Evolutionary conservation across 2,113 vertebrate genomes (phyloP), one percentile per base, ranked within the genome.

Genomic region (Poecile atricapillus): DNA sequence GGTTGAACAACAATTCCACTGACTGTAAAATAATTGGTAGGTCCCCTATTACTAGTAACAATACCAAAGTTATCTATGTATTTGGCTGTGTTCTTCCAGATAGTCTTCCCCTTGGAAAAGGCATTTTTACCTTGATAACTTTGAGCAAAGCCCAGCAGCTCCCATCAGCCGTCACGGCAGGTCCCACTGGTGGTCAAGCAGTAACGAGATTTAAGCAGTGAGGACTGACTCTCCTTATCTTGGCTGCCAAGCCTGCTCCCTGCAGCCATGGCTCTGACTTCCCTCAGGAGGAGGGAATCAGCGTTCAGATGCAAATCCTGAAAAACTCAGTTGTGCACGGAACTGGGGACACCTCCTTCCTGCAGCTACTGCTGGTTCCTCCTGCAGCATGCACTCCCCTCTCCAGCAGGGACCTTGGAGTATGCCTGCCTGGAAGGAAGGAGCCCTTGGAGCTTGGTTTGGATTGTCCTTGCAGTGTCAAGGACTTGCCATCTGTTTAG

Each of bases 371-470:
- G 47, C 25, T 39, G 14, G 23, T 39, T 24, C 15, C 47, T 55
- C 23, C 25, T 58, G 25, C n/a, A n/a, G 20, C 33, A 20, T 0
- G 0, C 5, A 1, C 43, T 67, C 1, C 0, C 31, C 35, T 55
- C 2, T 2, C 41, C 33, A n/a, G 0, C 25, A 25, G 20, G 55
- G 49, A 23, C 14, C 27, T 20, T 18, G 23, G 56, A 30, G 21
- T 9, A 19, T 6, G 22, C 50, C 59, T 37, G 41, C 41, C 62
- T 82, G 63, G 44, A 68, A 58, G 17, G 37, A 85, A 73, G 41
- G 21, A 74, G 23, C 14, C 87, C 8, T 19, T 56, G 65, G 41
- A 76, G 47, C 33, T 30, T 37, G 18, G 9, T 37, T 68, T 68
- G 21, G 69, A 15, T 27, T 91, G 46, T 35, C 60, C 47, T 73